Evolutionary conservation across 2,888 invertebrate species (phyloP).

Genomic region (Allacma fusca): DNA sequence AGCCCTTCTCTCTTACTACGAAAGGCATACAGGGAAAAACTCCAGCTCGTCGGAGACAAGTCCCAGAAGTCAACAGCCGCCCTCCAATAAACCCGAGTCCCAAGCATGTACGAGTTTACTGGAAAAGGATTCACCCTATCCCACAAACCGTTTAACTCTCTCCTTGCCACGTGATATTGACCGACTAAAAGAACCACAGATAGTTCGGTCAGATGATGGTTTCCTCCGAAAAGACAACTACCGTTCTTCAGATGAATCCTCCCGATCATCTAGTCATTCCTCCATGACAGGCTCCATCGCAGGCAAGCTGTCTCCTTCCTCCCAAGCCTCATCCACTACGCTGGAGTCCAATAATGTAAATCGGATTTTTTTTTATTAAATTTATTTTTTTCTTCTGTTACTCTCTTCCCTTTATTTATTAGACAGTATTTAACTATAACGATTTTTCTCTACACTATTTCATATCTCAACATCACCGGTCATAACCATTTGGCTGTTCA

Average conservation of each 20-base stretch:
- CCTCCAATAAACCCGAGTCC: conserved; percentile 9
- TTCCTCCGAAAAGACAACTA: conserved; percentile 5
- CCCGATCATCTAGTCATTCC: conserved; percentile 50
- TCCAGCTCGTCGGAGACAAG: conserved; percentile 23
- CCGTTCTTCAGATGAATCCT: conserved; percentile 33
- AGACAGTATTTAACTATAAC: too few species aligned
- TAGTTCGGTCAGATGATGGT: conserved; percentile 16
- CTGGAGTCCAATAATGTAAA: conserved; percentile 31
- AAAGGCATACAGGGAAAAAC: conserved; percentile 69
- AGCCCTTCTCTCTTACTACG: conserved; percentile 81
- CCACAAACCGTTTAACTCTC: conserved; percentile 54
- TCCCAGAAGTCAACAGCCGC: conserved; percentile 36
- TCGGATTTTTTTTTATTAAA: neutral
- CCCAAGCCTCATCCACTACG: conserved; percentile 5
- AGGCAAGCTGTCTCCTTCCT: conserved; percentile 36
- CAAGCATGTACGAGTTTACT: conserved; percentile 32
- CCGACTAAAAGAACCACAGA: conserved; percentile 29
- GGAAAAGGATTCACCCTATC: conserved; percentile 57
- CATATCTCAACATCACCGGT: too few species aligned
- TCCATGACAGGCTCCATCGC: conserved; percentile 45
- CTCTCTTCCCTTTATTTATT: neutral
- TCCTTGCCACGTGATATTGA: conserved; percentile 57
- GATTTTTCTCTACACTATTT: too few species aligned
- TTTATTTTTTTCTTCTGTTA: neutral
- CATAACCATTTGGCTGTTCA: too few species aligned